These are phyloP conservation scores for Elgaria multicarinata DNA, from an alignment of 2,113 vertebrate species.

Conservation along the genomic window DNA sequence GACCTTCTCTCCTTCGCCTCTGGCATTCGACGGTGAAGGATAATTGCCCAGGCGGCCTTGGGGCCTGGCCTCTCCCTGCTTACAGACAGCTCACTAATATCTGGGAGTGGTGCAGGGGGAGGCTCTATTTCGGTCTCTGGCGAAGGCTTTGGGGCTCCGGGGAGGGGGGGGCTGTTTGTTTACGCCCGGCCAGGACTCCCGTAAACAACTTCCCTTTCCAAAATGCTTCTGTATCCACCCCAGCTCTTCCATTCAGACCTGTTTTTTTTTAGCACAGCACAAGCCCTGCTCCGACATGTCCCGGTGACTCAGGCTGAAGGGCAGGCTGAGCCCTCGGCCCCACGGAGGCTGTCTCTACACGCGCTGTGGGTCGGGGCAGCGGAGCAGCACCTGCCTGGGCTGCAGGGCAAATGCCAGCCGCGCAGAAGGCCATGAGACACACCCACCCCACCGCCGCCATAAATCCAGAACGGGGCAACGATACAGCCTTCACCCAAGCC, in stretches of 20 bases:
- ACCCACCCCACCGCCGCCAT: fast-evolving
- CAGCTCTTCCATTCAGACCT: neutral
- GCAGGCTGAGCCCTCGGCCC: neutral
- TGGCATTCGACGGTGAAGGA: too few species aligned
- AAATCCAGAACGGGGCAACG: neutral
- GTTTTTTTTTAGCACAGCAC: too few species aligned
- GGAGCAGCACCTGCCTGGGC: neutral
- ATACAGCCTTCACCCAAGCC: neutral
- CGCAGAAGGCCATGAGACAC: neutral
- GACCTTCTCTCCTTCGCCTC: too few species aligned
- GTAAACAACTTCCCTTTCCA: too few species aligned
- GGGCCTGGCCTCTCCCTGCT: neutral
- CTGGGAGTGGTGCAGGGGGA: neutral
- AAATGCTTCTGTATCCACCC: neutral
- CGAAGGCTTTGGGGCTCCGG: neutral
- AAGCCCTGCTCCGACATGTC: slow-evolving; percentile 8
- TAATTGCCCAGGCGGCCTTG: neutral
- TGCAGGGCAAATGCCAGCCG: slow-evolving; percentile 1
- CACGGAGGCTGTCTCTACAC: neutral
- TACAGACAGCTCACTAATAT: neutral
- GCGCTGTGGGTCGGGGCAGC: neutral
- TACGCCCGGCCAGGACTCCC: neutral
- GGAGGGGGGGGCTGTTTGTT: neutral
- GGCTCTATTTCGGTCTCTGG: neutral
- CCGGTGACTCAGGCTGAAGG: neutral